Evolutionary conservation across 2,113 vertebrate species (phyloP).

Genomic region (Dasyurus viverrinus): DNA sequence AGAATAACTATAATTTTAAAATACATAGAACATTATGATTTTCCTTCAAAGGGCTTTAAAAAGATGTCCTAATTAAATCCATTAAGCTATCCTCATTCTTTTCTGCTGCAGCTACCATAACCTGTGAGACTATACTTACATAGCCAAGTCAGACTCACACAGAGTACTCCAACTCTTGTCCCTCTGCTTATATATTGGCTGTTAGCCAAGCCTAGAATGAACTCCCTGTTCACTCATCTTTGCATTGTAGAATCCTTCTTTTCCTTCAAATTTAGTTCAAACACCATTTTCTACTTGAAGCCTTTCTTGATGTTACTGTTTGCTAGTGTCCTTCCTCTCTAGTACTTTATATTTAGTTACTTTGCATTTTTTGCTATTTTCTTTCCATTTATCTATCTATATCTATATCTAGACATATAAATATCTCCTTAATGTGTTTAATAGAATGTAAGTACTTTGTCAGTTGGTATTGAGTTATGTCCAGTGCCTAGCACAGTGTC

Average conservation of each 20-base stretch:
- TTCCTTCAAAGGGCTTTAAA: conserved; percentile 38
- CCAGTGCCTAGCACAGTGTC: neutral
- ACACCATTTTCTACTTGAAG: neutral
- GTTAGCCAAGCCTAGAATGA: neutral
- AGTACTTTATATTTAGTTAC: neutral
- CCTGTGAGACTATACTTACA: conserved; percentile 38
- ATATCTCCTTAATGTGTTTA: neutral
- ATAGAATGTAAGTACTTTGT: neutral
- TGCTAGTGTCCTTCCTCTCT: neutral
- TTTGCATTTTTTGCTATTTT: neutral
- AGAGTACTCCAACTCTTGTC: neutral
- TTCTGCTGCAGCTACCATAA: conserved; percentile 30
- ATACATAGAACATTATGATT: conserved; percentile 17
- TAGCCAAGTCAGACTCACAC: conserved; percentile 17
- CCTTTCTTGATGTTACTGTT: neutral
- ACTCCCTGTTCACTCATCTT: neutral
- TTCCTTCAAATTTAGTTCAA: neutral
- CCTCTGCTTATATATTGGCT: neutral
- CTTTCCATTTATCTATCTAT: neutral
- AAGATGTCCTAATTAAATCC: neutral
- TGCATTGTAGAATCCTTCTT: neutral
- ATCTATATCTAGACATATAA: neutral
- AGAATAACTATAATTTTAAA: conserved; percentile 41
- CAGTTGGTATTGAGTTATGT: neutral
- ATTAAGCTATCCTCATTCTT: conserved; percentile 39